phyloP scores from a whole-genome alignment of 1,140 invertebrate species.

The Sipha flava region DNA sequence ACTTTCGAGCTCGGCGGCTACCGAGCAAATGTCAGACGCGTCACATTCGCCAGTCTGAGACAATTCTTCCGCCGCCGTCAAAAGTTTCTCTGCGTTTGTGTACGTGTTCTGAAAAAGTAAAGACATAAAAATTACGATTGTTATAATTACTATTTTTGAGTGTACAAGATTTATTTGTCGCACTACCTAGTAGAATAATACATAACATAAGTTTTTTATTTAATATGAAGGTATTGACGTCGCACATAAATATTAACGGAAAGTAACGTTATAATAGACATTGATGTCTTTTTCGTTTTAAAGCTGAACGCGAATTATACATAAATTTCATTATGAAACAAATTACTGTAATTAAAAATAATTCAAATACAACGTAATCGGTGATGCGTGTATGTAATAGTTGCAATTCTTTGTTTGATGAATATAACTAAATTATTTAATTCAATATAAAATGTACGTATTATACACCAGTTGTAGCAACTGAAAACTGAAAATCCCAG shows the following conservation, averaged over 20 bases:
- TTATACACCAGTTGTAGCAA: too few species aligned
- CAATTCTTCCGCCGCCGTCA: conserved; percentile 89
- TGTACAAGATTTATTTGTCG: too few species aligned
- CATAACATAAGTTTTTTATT: too few species aligned
- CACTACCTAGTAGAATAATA: too few species aligned
- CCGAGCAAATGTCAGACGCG: conserved; percentile 87
- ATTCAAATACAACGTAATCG: neutral
- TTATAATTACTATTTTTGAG: too few species aligned
- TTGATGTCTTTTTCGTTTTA: too few species aligned
- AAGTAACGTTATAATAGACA: too few species aligned
- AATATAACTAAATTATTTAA: neutral
- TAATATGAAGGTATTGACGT: too few species aligned
- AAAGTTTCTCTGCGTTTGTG: conserved; percentile 93
- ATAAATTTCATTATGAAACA: neutral
- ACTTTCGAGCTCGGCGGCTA: conserved; percentile 83
- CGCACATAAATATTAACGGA: too few species aligned
- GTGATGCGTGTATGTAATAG: neutral
- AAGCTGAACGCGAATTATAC: too few species aligned
- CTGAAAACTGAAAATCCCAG: too few species aligned
- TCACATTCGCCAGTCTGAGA: conserved; percentile 93
- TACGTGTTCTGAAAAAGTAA: conserved; percentile 80
- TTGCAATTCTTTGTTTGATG: neutral
- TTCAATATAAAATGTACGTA: neutral
- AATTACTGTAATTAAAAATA: neutral
- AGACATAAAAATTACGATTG: neutral